phyloP scores from a whole-genome alignment of 2,888 invertebrate species.

The Scaptomyza polygonia region DNA sequence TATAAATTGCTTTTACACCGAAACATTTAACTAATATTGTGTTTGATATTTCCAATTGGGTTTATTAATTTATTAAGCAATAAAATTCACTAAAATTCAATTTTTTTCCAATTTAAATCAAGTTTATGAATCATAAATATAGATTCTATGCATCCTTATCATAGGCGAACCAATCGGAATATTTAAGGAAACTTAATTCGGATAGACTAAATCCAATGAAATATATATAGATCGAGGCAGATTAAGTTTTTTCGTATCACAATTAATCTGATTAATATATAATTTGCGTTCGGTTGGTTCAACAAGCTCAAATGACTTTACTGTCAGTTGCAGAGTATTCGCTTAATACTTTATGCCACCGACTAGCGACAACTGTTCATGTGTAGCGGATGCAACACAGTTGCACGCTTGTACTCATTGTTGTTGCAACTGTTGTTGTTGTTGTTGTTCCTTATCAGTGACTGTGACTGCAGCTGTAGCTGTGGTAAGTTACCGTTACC shows the following conservation, averaged over 20 bases:
- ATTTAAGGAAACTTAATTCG: no score
- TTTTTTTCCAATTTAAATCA: no score
- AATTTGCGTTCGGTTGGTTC: background rate
- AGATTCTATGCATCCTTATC: no score
- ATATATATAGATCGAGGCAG: no score
- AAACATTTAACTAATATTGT: no score
- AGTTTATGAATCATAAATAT: no score
- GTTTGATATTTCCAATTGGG: no score
- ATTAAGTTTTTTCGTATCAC: background rate
- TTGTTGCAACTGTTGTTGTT: conserved; percentile 27
- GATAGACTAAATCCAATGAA: no score
- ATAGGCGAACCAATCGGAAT: no score
- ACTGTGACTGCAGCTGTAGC: conserved; percentile 7
- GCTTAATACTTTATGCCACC: conserved; percentile 12
- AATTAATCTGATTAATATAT: background rate
- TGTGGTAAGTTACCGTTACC: conserved; percentile 23
- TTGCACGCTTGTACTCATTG: conserved; percentile 29
- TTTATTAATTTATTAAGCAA: no score
- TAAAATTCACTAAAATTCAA: no score
- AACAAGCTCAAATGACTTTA: background rate
- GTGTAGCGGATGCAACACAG: conserved; percentile 43
- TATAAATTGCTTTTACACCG: background rate
- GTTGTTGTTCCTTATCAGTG: conserved; percentile 18
- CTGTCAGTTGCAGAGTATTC: conserved; percentile 14
- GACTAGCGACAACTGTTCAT: conserved; percentile 47